phyloP scores from a whole-genome alignment of 2,797 vertebrate species.

The Leucoraja ocellata region DNA sequence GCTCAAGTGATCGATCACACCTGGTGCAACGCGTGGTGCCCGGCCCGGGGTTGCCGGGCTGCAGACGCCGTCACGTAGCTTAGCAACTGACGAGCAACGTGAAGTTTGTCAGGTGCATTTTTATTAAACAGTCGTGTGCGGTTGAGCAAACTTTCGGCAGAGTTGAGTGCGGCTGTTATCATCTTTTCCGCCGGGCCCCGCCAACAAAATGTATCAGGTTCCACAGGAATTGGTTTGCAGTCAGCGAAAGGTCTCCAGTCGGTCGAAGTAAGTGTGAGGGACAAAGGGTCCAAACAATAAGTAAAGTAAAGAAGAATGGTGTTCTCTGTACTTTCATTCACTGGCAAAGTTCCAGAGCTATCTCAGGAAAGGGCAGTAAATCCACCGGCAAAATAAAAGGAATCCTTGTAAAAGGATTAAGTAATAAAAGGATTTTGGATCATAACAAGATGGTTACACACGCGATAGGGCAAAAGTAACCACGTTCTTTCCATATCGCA shows the following conservation, averaged over 20 bases:
- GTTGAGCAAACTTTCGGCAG: neutral
- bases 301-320: neutral
- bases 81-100: slow-evolving; percentile 20
- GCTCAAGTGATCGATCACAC: neutral
- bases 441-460: neutral
- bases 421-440: neutral
- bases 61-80: neutral
- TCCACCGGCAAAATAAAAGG: neutral
- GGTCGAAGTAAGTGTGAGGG: neutral
- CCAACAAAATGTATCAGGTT: slow-evolving; percentile 8
- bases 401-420: neutral
- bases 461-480: neutral
- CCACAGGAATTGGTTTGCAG: neutral
- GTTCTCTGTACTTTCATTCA: neutral
- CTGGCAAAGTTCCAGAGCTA: neutral
- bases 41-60: neutral
- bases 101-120: neutral
- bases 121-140: neutral
- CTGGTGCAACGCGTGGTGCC: neutral
- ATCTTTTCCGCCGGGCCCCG: neutral
- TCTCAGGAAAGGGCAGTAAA: neutral
- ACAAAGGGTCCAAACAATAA: neutral
- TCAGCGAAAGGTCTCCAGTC: slow-evolving; percentile 5
- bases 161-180: neutral
- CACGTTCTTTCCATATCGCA: neutral